Evolutionary conservation across 2,888 invertebrate species (phyloP).

Genomic region (Xanthia togata): DNA sequence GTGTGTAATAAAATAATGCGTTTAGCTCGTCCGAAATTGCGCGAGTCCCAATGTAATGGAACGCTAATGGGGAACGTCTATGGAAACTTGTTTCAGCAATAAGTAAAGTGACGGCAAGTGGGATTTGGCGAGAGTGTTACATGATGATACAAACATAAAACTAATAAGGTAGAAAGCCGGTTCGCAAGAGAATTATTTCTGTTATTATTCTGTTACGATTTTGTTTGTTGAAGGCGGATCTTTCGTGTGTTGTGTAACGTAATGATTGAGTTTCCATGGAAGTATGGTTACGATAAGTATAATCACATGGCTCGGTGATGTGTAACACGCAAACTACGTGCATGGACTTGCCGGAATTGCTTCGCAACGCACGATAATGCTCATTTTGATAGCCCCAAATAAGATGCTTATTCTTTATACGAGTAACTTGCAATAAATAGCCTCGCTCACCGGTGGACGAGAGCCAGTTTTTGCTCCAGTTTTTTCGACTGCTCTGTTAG

Average conservation of each 20-base stretch:
- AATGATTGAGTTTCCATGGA: slow-evolving; percentile 54
- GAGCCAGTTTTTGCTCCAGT: slow-evolving; percentile 33
- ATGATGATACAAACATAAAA: slow-evolving; percentile 36
- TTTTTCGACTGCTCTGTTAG: slow-evolving; percentile 28
- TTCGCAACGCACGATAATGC: slow-evolving; percentile 22
- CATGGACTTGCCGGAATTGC: slow-evolving; percentile 23
- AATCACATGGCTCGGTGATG: slow-evolving; percentile 42
- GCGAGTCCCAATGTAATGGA: slow-evolving; percentile 23
- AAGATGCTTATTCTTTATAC: slow-evolving; percentile 30
- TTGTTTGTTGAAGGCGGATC: slow-evolving; percentile 42
- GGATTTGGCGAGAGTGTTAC: slow-evolving; percentile 28
- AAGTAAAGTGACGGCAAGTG: slow-evolving; percentile 8
- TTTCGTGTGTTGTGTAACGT: slow-evolving; percentile 53
- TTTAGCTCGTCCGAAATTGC: slow-evolving; percentile 44
- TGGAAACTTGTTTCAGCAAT: slow-evolving; percentile 47
- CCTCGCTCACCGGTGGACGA: neutral
- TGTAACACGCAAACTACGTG: slow-evolving; percentile 40
- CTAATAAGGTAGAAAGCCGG: slow-evolving; percentile 40
- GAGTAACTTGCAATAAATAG: slow-evolving; percentile 21
- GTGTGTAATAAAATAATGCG: slow-evolving; percentile 37
- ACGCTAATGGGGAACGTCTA: slow-evolving; percentile 43
- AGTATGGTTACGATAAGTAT: slow-evolving; percentile 41
- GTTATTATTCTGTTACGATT: slow-evolving; percentile 44
- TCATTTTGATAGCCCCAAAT: slow-evolving; percentile 25
- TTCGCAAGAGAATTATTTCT: slow-evolving; percentile 34